Evolutionary conservation across 2,888 invertebrate genomes (phyloP).

Genomic region (Gasteruption jaculator): DNA sequence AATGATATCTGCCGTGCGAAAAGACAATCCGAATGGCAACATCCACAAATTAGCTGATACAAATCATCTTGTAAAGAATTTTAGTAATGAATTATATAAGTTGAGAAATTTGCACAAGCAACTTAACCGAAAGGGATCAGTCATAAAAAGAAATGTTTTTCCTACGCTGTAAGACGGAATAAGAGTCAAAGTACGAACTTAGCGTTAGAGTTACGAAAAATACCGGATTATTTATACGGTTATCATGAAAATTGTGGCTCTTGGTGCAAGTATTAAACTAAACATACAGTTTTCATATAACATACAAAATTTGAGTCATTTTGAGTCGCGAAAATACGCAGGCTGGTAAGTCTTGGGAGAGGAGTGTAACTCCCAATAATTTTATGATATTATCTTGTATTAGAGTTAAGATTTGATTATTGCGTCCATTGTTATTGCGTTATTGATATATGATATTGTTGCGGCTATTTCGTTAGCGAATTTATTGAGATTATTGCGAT

Average conservation of each 20-base stretch:
- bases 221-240: constrained; percentile 23
- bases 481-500: no score
- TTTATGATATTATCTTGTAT: no score
- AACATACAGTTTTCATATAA: constrained; percentile 12
- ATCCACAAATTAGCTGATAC: constrained; percentile 23
- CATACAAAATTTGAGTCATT: constrained; percentile 16
- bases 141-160: constrained; percentile 27
- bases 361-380: no score
- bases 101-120: constrained; percentile 18
- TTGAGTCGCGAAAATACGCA: no score
- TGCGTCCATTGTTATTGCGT: no score
- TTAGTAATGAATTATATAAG: constrained; percentile 24
- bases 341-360: no score
- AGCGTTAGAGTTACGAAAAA: constrained; percentile 18
- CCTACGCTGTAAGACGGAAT: constrained; percentile 24
- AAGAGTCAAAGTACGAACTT: constrained; percentile 17
- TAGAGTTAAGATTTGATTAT: no score
- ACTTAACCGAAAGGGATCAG: constrained; percentile 18
- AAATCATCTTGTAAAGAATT: constrained; percentile 25
- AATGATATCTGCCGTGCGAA: constrained; percentile 24
- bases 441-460: no score
- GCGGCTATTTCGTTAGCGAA: no score
- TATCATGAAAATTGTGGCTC: constrained; percentile 23
- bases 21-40: constrained; percentile 12
- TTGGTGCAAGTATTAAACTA: constrained; percentile 22